Evolutionary conservation across 1,140 invertebrate genomes (phyloP), one percentile per base, ranked within the genome.

Genomic region (Sarcophaga peregrina): DNA sequence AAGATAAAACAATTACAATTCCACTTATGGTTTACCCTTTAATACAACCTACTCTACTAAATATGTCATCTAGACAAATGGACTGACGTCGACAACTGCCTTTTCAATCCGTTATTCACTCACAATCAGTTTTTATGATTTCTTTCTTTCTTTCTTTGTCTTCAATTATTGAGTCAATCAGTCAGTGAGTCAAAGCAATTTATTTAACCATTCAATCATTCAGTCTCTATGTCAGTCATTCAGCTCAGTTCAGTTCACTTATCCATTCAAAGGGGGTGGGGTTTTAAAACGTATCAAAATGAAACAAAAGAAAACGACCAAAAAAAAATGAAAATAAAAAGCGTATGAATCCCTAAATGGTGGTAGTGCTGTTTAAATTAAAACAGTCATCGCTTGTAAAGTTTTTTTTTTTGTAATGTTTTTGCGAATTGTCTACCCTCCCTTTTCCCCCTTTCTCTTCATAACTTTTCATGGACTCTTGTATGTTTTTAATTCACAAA

Each of bases 111-210:
- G 25, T 37, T 37, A 37, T 37, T 37, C 25, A 37, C 25, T 37
- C 25, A 37, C 25, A 37, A 37, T 37, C 25, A 37, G 25, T 37
- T 37, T 37, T 37, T 37, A 37, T 37, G 25, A 37, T 37, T 37
- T 37, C 4, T 37, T 37, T 37, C 25, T 37, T 2, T 1, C 25
- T 37, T 37, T 37, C 25, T 37, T 58, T 13, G 54, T n/a, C 20
- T 68, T 5, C 17, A n/a, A 20, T 68, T 25, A 68, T 68, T 68
- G 62, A 20, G 62, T 68, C 62, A 68, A 68, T 68, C 62, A 68
- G 62, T 68, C 62, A 68, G n/a, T 68, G 20, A 68, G 62, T 68
- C 62, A 68, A 68, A 25, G 17, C 62, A 68, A 68, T 68, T 58
- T 58, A 68, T 68, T 20, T 37, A 37, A 37, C 25, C n/a, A 68